Evolutionary conservation across 64 coral and sea anemone genomes (phyloP).

Genomic region (Stichodactyla helianthus): DNA sequence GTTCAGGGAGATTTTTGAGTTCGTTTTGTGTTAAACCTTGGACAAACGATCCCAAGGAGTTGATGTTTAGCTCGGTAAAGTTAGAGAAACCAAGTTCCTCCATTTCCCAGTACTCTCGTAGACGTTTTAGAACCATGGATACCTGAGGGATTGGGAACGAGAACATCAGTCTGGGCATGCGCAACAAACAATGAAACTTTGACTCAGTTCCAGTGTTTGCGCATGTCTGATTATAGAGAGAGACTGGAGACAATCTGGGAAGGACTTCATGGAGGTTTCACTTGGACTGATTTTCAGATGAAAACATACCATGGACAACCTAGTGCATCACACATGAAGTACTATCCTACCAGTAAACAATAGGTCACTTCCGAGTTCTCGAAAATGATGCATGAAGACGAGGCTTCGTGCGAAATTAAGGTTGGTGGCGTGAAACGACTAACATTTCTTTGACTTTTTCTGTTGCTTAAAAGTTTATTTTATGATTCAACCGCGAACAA

Average conservation of each 20-base stretch:
- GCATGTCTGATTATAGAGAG: background rate
- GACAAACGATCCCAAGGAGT: slow-evolving; percentile 81
- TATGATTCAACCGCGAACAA: too few relatives aligned
- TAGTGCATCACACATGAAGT: too few relatives aligned
- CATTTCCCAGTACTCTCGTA: slow-evolving; percentile 96
- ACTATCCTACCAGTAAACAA: too few relatives aligned
- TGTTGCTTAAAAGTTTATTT: too few relatives aligned
- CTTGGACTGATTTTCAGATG: too few relatives aligned
- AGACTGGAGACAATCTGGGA: background rate
- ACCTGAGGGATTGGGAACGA: slow-evolving; percentile 36
- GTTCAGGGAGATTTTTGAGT: slow-evolving; percentile 60
- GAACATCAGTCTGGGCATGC: background rate
- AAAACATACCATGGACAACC: too few relatives aligned
- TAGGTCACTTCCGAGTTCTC: too few relatives aligned
- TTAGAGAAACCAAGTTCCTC: slow-evolving; percentile 69
- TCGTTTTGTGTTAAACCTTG: slow-evolving; percentile 65
- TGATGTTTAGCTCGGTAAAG: slow-evolving; percentile 88
- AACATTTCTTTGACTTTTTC: too few relatives aligned
- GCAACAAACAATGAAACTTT: background rate
- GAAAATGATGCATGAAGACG: too few relatives aligned
- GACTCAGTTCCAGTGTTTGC: background rate
- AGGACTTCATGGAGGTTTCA: too few relatives aligned
- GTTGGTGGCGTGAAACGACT: too few relatives aligned
- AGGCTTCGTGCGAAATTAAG: too few relatives aligned
- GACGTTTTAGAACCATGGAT: slow-evolving; percentile 58